These are phyloP conservation scores for Platycercus adscitus DNA, from an alignment of 2,113 vertebrate genomes.

Conservation along the genomic window DNA sequence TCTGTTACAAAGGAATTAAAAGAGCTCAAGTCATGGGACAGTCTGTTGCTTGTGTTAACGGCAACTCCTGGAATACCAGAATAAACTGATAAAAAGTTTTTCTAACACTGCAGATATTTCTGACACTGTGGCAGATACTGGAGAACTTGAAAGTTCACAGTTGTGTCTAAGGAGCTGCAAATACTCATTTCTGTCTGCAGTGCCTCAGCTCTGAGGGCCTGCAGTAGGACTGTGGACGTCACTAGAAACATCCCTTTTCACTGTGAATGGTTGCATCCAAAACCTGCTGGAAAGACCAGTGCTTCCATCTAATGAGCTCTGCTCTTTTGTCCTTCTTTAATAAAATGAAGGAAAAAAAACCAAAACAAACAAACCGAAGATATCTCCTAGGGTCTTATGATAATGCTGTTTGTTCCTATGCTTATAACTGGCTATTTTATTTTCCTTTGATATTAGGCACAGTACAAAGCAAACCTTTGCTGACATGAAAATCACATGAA, in stretches of 20 bases:
- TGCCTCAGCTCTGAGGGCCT: background rate
- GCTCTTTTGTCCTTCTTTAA: background rate
- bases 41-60: background rate
- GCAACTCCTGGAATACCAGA: background rate
- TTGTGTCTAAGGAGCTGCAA: background rate
- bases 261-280: background rate
- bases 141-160: background rate
- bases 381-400: fast-evolving
- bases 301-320: background rate
- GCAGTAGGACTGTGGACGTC: background rate
- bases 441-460: background rate
- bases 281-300: background rate
- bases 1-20: background rate
- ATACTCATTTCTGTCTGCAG: background rate
- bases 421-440: background rate
- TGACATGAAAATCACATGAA: background rate
- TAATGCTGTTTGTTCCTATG: background rate
- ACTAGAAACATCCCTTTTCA: background rate
- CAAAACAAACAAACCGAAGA: too few relatives aligned
- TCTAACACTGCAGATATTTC: background rate
- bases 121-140: background rate
- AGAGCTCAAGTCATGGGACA: background rate
- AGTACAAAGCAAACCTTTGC: background rate
- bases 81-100: background rate
- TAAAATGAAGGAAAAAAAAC: background rate